These are phyloP conservation scores for Cyrtodaria siliqua DNA, from an alignment of 2,888 invertebrate species.

Conservation along the genomic window DNA sequence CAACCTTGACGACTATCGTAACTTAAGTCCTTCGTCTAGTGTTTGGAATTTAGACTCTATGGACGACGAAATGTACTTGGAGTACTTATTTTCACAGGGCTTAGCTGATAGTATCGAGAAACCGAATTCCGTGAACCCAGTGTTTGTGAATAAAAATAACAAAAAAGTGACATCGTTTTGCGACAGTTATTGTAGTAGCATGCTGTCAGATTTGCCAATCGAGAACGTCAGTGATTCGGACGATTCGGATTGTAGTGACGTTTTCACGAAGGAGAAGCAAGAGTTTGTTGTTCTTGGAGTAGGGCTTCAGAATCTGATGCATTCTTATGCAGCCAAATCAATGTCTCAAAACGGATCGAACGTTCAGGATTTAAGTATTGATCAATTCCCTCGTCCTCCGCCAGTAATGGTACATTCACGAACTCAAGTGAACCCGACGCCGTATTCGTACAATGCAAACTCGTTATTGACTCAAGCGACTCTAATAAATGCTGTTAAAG, in stretches of 20 bases:
- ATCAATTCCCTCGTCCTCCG: slow-evolving; percentile 66
- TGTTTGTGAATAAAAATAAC: slow-evolving; percentile 63
- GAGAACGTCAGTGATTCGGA: slow-evolving; percentile 34
- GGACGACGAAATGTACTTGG: slow-evolving; percentile 81
- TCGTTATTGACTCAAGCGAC: slow-evolving; percentile 70
- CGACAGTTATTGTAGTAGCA: slow-evolving; percentile 60
- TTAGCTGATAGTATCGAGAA: slow-evolving; percentile 79
- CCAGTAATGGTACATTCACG: slow-evolving; percentile 47
- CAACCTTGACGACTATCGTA: slow-evolving; percentile 69
- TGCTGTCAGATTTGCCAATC: slow-evolving; percentile 56
- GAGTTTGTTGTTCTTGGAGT: slow-evolving; percentile 85
- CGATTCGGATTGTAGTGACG: slow-evolving; percentile 56
- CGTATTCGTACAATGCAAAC: slow-evolving; percentile 58
- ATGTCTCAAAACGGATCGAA: slow-evolving; percentile 27
- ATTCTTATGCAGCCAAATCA: slow-evolving; percentile 74
- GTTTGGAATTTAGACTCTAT: slow-evolving; percentile 75
- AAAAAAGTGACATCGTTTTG: slow-evolving; percentile 65
- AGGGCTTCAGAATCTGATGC: slow-evolving; percentile 82
- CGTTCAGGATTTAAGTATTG: slow-evolving; percentile 65
- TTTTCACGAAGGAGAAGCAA: slow-evolving; percentile 59
- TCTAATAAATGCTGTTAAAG: slow-evolving; percentile 68
- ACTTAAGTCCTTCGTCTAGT: slow-evolving; percentile 71
- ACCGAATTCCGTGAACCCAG: slow-evolving; percentile 63
- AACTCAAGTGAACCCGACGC: slow-evolving; percentile 51
- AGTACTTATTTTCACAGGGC: slow-evolving; percentile 82